Conservation (phyloP, 2,888 invertebrate species). For the Oligia fasciuncula region DNA sequence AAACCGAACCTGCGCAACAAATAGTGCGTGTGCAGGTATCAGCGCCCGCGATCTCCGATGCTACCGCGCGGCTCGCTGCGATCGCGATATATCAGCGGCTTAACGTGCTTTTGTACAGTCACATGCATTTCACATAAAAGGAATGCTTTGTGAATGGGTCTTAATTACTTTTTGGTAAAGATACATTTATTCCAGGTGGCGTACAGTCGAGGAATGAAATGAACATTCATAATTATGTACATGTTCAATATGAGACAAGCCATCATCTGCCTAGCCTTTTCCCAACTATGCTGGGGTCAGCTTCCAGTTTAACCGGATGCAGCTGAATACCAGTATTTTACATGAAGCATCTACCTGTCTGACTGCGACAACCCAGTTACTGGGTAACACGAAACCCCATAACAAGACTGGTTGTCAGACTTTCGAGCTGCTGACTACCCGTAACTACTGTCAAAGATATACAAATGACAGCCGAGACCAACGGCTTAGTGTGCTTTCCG, state of each 20-base stretch:
- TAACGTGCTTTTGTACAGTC: slow-evolving; percentile 47
- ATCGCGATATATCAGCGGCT: slow-evolving; percentile 54
- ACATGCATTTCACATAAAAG: background rate
- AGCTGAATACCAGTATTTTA: background rate
- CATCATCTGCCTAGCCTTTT: background rate
- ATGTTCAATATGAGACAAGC: background rate
- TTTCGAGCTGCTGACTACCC: background rate
- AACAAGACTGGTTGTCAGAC: background rate
- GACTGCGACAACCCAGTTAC: background rate
- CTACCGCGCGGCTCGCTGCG: slow-evolving; percentile 32
- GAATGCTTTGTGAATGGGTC: background rate
- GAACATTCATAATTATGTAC: too few relatives aligned
- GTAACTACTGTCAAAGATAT: background rate
- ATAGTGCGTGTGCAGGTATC: slow-evolving; percentile 37
- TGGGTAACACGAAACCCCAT: background rate
- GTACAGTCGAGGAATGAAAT: background rate
- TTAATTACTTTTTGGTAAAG: background rate
- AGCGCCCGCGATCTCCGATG: slow-evolving; percentile 34
- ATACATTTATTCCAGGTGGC: background rate
- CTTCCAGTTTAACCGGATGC: background rate
- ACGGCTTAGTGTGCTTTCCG: background rate
- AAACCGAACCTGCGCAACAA: slow-evolving; percentile 1
- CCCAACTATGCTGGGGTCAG: too few relatives aligned
- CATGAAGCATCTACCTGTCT: background rate
- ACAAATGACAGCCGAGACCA: background rate